These are phyloP conservation scores for Antheraea yamamai DNA, from an alignment of 2,888 invertebrate genomes.

Conservation along the genomic window DNA sequence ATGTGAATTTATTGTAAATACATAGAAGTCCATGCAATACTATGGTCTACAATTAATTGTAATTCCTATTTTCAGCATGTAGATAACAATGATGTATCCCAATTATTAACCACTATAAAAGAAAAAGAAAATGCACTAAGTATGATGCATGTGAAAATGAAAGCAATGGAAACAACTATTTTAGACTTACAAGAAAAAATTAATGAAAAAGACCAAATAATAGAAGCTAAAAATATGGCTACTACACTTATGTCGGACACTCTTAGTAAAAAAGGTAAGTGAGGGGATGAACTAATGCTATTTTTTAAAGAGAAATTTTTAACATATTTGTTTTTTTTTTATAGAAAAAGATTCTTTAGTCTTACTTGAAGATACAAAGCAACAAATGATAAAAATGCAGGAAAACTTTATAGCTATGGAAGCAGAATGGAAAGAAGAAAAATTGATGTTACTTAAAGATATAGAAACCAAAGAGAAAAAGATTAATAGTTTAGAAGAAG, in stretches of 20 bases:
- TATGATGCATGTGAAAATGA: constrained; percentile 72
- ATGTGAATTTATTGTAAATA: neutral
- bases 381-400: constrained; percentile 91
- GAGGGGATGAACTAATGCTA: neutral
- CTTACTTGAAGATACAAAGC: constrained; percentile 89
- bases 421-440: constrained; percentile 86
- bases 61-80: constrained; percentile 43
- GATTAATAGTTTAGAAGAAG: constrained; percentile 80
- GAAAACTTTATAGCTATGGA: constrained; percentile 88
- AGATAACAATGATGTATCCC: constrained; percentile 64
- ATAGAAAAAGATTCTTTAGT: constrained; percentile 86
- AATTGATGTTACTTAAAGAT: constrained; percentile 78
- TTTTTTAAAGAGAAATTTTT: neutral
- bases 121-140: constrained; percentile 72
- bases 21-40: neutral
- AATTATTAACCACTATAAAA: constrained; percentile 86
- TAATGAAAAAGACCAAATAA: constrained; percentile 91
- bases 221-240: constrained; percentile 90
- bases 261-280: constrained; percentile 83
- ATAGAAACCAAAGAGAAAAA: constrained; percentile 81
- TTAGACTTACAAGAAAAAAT: constrained; percentile 92
- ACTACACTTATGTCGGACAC: constrained; percentile 89
- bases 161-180: constrained; percentile 87
- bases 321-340: constrained; percentile 35
- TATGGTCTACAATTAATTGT: neutral